Percentiles rank a stretch among this genome's conserved stretches.
These are phyloP conservation scores for Monopterus albus DNA, from an alignment of 2,113 vertebrate genomes.

Conservation along the genomic window DNA sequence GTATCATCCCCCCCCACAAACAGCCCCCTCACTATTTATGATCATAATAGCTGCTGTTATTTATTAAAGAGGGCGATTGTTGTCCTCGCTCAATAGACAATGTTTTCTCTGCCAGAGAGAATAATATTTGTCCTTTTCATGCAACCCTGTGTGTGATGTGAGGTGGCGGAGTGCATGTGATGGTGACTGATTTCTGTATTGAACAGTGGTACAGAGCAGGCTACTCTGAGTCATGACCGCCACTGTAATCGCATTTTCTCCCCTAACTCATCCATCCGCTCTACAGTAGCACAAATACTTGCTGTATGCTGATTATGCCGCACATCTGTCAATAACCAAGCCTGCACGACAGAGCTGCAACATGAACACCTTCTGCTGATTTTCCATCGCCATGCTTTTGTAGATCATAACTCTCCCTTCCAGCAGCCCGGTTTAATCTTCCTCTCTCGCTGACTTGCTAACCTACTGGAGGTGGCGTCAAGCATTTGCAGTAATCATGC, in stretches of 20 bases:
- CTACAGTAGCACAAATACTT: conserved; percentile 36
- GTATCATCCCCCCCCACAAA: conserved; percentile 59
- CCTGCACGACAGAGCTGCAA: not conserved
- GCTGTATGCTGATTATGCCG: conserved; percentile 54
- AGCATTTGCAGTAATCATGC: conserved; percentile 63
- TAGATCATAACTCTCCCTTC: conserved; percentile 41
- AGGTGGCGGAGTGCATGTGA: conserved; percentile 42
- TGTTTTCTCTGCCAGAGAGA: conserved; percentile 61
- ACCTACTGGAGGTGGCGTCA: conserved; percentile 51
- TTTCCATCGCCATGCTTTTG: conserved; percentile 45
- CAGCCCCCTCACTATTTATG: conserved; percentile 68
- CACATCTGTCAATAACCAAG: conserved; percentile 62
- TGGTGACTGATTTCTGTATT: conserved; percentile 70
- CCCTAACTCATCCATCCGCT: conserved; percentile 59
- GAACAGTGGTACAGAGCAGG: conserved; percentile 56
- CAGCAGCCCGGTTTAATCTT: conserved; percentile 27
- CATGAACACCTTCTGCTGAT: conserved; percentile 3
- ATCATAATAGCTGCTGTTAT: conserved; percentile 69
- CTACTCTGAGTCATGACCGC: conserved; percentile 80
- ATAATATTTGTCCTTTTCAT: conserved; percentile 65
- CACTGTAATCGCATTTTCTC: conserved; percentile 71
- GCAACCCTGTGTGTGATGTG: conserved; percentile 49
- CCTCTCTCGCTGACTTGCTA: conserved; percentile 31
- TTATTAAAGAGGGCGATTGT: conserved; percentile 75
- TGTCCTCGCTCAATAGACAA: conserved; percentile 68